Conservation (phyloP, 2,888 invertebrate genomes). For the Minunthozetes semirufus region DNA sequence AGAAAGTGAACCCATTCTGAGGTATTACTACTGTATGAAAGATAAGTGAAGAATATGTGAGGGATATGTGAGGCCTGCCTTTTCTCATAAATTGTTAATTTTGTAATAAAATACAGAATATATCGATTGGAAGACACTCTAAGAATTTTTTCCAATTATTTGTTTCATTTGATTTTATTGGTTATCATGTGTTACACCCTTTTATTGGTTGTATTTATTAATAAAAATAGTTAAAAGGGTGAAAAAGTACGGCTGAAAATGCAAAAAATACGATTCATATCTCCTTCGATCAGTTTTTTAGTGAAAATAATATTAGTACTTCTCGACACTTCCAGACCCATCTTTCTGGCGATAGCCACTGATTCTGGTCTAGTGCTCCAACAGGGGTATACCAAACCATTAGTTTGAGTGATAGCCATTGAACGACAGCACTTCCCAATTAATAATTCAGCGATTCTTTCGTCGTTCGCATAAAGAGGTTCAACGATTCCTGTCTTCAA, state of each 20-base stretch:
- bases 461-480: conserved; percentile 38
- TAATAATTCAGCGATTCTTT: conserved; percentile 37
- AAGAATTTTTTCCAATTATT: no score
- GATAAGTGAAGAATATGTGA: no score
- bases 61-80: no score
- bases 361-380: neutral
- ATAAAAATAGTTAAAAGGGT: no score
- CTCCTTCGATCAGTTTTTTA: neutral
- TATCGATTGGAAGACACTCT: no score
- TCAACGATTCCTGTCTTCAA: conserved; percentile 34
- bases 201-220: no score
- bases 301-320: neutral
- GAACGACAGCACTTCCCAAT: neutral
- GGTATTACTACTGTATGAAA: no score
- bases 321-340: neutral
- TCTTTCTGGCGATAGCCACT: neutral
- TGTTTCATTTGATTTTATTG: no score
- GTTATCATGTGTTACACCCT: no score
- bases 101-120: no score
- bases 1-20: no score
- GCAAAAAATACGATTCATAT: neutral
- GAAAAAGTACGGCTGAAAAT: neutral
- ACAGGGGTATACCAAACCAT: neutral
- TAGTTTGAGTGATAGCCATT: neutral
- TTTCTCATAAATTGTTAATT: no score